Percentiles rank a stretch among this genome's conserved stretches.
Evolutionary conservation across 1,140 invertebrate genomes (phyloP).

Genomic region (Acromyrmex charruanus): DNA sequence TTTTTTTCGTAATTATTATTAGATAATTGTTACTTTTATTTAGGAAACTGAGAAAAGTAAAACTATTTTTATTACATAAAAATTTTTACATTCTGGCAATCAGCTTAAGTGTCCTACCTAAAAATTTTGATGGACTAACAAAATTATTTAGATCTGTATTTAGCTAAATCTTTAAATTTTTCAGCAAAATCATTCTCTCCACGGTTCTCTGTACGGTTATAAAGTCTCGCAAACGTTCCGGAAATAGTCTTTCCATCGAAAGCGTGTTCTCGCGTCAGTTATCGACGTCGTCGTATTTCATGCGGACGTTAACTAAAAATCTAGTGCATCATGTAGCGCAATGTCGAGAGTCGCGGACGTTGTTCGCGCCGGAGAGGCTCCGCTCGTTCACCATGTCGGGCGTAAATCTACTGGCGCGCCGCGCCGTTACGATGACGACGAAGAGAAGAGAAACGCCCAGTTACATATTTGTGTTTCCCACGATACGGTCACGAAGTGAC

Average conservation of each 20-base stretch:
- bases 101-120: no score
- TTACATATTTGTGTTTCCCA: constrained; percentile 85
- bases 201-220: not conserved
- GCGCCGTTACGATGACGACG: constrained; percentile 48
- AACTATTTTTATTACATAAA: no score
- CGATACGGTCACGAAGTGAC: constrained; percentile 85
- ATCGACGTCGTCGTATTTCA: constrained; percentile 23
- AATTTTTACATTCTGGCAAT: no score
- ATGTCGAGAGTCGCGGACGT: not conserved
- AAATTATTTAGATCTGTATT: no score
- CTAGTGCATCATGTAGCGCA: not conserved
- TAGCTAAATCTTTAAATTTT: no score
- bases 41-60: no score
- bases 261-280: not conserved
- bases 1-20: no score
- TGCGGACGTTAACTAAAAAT: constrained; percentile 23
- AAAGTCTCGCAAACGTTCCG: not conserved
- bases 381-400: constrained; percentile 38
- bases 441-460: constrained; percentile 44
- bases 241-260: not conserved
- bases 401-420: constrained; percentile 44
- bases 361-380: not conserved
- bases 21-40: no score
- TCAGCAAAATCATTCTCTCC: no score
- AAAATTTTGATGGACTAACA: no score